A percentile compares a stretch with the other conserved stretches of the same genome.
These are phyloP conservation scores for Tethya wilhelma DNA, from an alignment of 37 sponge, comb jelly and placozoan species.

Conservation along the genomic window DNA sequence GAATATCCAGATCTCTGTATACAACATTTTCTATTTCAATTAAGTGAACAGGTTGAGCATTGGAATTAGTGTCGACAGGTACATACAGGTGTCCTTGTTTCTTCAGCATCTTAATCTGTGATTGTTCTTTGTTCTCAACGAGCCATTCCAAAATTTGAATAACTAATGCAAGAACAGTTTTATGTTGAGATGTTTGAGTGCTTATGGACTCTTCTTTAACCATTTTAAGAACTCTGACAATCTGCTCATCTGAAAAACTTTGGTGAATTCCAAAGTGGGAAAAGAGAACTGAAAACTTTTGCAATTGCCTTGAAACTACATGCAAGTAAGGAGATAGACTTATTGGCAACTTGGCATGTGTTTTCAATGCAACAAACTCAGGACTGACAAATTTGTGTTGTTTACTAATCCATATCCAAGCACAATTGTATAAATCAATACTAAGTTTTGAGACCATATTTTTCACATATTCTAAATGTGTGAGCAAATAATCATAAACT, in stretches of 20 bases:
- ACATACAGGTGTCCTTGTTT: too few species aligned
- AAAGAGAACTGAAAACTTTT: constrained; percentile 25
- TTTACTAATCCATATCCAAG: constrained; percentile 44
- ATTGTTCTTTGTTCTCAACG: neutral
- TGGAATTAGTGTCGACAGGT: constrained; percentile 41
- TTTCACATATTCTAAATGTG: too few species aligned
- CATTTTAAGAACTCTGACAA: constrained; percentile 32
- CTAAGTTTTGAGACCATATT: too few species aligned
- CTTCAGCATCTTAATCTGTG: constrained; percentile 5
- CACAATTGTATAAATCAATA: neutral
- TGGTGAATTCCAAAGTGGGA: constrained; percentile 31
- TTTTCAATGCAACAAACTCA: constrained; percentile 15
- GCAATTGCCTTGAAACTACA: constrained; percentile 35
- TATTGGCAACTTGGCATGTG: constrained; percentile 25
- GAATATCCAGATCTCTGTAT: constrained; percentile 49
- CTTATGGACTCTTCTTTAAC: constrained; percentile 26
- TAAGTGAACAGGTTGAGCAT: constrained; percentile 18
- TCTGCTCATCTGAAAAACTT: constrained; percentile 21
- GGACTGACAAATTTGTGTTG: constrained; percentile 37
- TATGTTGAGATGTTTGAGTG: neutral
- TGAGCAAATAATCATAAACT: too few species aligned
- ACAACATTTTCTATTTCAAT: constrained; percentile 17
- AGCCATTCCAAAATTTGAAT: constrained; percentile 72
- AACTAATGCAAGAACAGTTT: constrained; percentile 29
- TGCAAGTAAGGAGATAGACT: constrained; percentile 46